These are phyloP conservation scores for Chaetops frenatus DNA, from an alignment of 2,113 vertebrate species.

Conservation along the genomic window DNA sequence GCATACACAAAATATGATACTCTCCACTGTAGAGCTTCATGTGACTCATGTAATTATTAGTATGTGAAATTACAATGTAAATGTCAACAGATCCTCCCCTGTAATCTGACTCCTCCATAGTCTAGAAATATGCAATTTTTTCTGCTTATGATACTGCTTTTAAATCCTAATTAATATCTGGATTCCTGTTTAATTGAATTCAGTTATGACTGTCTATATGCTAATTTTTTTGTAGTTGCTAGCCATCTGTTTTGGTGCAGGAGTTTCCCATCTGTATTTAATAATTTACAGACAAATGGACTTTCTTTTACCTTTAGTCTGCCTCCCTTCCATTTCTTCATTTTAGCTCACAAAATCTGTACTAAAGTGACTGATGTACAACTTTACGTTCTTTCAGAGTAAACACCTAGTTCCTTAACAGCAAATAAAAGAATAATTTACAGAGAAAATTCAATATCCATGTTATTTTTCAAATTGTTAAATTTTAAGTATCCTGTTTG, in stretches of 20 bases:
- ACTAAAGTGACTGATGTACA: background rate
- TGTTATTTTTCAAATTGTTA: background rate
- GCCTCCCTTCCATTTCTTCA: background rate
- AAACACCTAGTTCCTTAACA: background rate
- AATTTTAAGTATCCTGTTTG: background rate
- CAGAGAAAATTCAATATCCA: background rate
- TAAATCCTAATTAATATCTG: conserved; percentile 62
- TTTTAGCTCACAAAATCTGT: background rate
- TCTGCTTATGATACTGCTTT: background rate
- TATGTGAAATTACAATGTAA: background rate
- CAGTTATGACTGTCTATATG: conserved; percentile 2
- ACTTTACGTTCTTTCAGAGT: background rate
- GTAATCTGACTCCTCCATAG: background rate
- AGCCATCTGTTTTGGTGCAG: conserved; percentile 30
- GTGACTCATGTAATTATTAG: background rate
- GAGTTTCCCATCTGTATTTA: conserved; percentile 24
- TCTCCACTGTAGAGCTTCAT: background rate
- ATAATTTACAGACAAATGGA: conserved; percentile 31
- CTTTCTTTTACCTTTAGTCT: background rate
- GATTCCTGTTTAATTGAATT: conserved; percentile 41
- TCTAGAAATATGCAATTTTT: background rate
- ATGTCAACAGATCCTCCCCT: background rate
- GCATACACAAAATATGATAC: background rate
- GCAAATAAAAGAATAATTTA: background rate
- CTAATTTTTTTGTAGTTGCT: conserved; percentile 39